A percentile compares a stretch with the other conserved stretches of the same genome.
phyloP scores from a whole-genome alignment of 2,888 invertebrate species.

The Pegoplata infirma region DNA sequence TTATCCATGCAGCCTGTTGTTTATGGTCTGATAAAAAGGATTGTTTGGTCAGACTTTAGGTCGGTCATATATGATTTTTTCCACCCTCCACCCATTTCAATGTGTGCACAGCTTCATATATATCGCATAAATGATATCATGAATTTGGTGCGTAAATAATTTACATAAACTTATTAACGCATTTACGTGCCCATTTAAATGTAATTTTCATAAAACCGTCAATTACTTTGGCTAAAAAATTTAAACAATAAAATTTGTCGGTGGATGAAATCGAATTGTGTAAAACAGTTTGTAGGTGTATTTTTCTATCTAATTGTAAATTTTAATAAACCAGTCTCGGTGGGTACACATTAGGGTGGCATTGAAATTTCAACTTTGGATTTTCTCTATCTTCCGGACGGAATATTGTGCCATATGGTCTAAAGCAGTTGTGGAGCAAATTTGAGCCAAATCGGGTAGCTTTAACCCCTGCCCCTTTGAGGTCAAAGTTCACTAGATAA shows the following conservation, averaged over 20 bases:
- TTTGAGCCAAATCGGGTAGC: too few species aligned
- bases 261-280: not conserved
- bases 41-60: constrained; percentile 53
- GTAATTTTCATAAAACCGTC: constrained; percentile 52
- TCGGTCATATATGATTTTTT: constrained; percentile 34
- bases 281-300: not conserved
- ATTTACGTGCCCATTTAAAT: constrained; percentile 46
- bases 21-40: constrained; percentile 55
- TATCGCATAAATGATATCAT: not conserved
- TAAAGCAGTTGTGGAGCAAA: too few species aligned
- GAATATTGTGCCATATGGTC: too few species aligned
- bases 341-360: not conserved
- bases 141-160: constrained; percentile 53
- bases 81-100: too few species aligned
- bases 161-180: constrained; percentile 62
- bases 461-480: too few species aligned
- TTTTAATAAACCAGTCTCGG: not conserved
- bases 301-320: not conserved
- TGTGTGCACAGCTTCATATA: too few species aligned
- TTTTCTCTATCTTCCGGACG: too few species aligned
- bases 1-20: constrained; percentile 40
- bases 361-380: not conserved
- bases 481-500: too few species aligned
- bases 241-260: constrained; percentile 24
- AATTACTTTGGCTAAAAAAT: constrained; percentile 45